Evolutionary conservation across 2,113 vertebrate genomes (phyloP), one percentile per base, ranked within the genome.

Genomic region (Chrysochloris asiatica): DNA sequence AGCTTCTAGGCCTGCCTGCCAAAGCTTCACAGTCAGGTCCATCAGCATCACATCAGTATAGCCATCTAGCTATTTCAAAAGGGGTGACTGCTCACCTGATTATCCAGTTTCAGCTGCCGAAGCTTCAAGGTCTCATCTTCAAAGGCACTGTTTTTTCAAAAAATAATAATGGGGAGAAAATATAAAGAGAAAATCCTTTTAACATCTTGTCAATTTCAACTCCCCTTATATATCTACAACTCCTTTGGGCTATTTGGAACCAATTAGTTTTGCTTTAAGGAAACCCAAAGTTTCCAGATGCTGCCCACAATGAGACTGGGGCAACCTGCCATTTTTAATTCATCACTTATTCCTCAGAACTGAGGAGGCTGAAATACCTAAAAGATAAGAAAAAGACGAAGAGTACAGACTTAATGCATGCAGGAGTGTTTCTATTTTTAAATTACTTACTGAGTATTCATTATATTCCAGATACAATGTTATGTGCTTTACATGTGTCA

Each of bases 21-120:
- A 17, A 80, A 30, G 65, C 61, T 47, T 76, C 79, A 43, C 16
- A 79, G 61, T 28, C 67, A 19, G 81, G 41, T 38, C 41, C 12
- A 8, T 6, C 7, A 6, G 47, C 28, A 36, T 63, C 26, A 30
- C 2, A 1, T 41, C 52, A 41, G 43, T 19, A 52, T 0, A 4
- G 17, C 3, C 33, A 17, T 28, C 73, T 43, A 38, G 43, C n/a
- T 30, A 50, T 41, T 47, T 52, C 75, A 59, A 48, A 85, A 91
- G 17, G 75, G 54, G 54, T 21, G 54, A 33, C 77, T 78, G 4
- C 96, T 95, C 95, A 99, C 99, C 99, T 99, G 99, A 95, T 99
- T 99, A 86, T 99, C 98, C 87, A 99, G 98, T 95, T 99, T 99
- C 97, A 99, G 98, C 94, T 99, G 98, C 93, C 99, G 98, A 26